These are phyloP conservation scores for Sebastes iracundus DNA, from an alignment of 2,797 vertebrate species.

Conservation along the genomic window DNA sequence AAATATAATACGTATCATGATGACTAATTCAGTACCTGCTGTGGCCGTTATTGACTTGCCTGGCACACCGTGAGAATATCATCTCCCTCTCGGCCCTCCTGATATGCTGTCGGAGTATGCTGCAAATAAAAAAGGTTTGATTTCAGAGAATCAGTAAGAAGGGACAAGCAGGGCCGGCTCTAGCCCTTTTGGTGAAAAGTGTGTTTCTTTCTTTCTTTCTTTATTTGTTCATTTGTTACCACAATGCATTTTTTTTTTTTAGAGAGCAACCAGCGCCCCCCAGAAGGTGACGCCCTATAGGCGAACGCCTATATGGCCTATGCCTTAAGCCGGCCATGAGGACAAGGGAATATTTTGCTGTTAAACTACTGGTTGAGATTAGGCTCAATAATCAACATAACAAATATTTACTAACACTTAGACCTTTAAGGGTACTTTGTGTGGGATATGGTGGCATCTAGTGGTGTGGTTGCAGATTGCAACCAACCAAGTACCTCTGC, in stretches of 20 bases:
- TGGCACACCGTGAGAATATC: background rate
- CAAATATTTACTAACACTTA: background rate
- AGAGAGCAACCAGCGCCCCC: too few species aligned
- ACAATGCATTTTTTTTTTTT: too few species aligned
- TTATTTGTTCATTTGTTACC: too few species aligned
- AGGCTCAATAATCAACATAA: background rate
- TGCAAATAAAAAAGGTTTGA: constrained; percentile 17
- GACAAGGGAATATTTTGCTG: background rate
- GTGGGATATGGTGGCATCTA: background rate
- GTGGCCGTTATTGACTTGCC: constrained; percentile 3
- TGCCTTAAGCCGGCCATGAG: too few species aligned
- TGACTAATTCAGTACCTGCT: constrained; percentile 23
- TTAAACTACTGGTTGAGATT: background rate
- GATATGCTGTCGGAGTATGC: background rate
- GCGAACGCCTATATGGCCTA: too few species aligned
- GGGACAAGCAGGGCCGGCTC: too few species aligned
- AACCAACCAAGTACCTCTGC: background rate
- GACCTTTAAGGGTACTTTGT: background rate
- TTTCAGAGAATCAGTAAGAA: background rate
- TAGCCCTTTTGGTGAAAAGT: too few species aligned
- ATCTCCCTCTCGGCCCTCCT: background rate
- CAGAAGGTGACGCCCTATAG: too few species aligned
- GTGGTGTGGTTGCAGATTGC: background rate
- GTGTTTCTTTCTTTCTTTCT: too few species aligned
- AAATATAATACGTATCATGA: constrained; percentile 18